Conservation (phyloP, 1,140 invertebrate species). For the Halesus radiatus region DNA sequence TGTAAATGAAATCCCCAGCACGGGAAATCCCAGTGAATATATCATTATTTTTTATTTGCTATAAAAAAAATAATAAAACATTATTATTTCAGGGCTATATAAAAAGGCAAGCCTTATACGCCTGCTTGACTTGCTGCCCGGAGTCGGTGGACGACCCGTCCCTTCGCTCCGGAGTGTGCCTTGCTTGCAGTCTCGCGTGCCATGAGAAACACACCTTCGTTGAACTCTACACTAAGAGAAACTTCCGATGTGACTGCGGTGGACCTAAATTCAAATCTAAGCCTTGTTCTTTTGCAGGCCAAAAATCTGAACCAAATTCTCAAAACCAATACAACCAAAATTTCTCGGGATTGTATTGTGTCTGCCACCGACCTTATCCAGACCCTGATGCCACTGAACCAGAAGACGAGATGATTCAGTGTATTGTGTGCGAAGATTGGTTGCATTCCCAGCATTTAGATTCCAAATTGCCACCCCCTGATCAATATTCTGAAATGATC, state of each 20-base stretch:
- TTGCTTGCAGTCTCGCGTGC: constrained; percentile 95
- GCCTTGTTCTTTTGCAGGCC: constrained; percentile 81
- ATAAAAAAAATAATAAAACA: constrained; percentile 7
- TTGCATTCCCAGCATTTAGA: constrained; percentile 89
- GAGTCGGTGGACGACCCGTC: constrained; percentile 71
- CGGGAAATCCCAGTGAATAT: too few species aligned
- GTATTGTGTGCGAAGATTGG: constrained; percentile 98
- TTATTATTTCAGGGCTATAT: constrained; percentile 86
- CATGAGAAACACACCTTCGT: constrained; percentile 96
- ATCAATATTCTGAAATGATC: constrained; percentile 84
- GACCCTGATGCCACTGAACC: constrained; percentile 82
- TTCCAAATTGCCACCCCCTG: constrained; percentile 71
- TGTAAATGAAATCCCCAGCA: too few species aligned
- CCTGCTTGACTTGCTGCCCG: constrained; percentile 90
- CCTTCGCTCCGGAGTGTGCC: constrained; percentile 87
- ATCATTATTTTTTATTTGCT: too few species aligned
- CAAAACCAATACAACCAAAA: constrained; percentile 95
- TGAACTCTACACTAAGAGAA: constrained; percentile 97
- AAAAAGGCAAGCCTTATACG: constrained; percentile 93
- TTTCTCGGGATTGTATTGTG: constrained; percentile 94
- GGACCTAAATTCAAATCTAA: constrained; percentile 84
- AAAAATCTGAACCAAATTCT: constrained; percentile 79
- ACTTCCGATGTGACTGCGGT: constrained; percentile 98
- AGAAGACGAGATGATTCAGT: constrained; percentile 97
- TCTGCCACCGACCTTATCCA: constrained; percentile 94